Evolutionary conservation across 2,797 vertebrate species (phyloP).

Genomic region (Pteropus rufus): DNA sequence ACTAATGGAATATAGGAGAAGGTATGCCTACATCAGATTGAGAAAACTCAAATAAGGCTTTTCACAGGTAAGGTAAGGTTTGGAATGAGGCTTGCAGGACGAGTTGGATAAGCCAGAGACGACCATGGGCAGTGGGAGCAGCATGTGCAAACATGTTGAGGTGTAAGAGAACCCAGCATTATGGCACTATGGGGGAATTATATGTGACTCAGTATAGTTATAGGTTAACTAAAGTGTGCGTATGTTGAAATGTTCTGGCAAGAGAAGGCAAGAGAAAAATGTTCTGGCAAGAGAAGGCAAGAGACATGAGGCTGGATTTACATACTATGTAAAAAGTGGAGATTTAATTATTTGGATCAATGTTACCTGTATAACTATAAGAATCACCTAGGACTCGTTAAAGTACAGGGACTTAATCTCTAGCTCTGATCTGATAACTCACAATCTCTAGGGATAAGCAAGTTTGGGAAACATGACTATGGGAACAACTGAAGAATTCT

Average conservation of each 20-base stretch:
- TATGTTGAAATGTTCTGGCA: neutral
- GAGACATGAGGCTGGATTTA: neutral
- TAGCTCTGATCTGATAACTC: neutral
- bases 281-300: neutral
- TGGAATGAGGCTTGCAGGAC: neutral
- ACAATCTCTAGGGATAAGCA: neutral
- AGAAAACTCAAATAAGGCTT: neutral
- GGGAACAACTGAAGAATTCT: neutral
- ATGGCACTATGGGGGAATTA: neutral
- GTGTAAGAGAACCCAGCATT: neutral
- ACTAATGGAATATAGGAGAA: neutral
- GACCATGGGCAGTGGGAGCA: neutral
- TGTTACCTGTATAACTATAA: neutral
- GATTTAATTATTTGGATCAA: neutral
- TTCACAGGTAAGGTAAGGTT: neutral
- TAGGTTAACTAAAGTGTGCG: neutral
- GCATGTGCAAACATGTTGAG: neutral
- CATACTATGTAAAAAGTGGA: neutral
- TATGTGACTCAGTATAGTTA: neutral
- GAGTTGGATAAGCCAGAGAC: neutral
- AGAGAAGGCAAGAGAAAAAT: neutral
- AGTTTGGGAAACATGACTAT: constrained; percentile 3
- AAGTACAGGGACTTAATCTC: neutral
- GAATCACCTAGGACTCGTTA: constrained; percentile 13
- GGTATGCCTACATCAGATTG: neutral